A percentile compares a stretch with the other conserved stretches of the same genome.
Conservation (phyloP, 2,797 vertebrate genomes). For the Pseudochromis fuscus region DNA sequence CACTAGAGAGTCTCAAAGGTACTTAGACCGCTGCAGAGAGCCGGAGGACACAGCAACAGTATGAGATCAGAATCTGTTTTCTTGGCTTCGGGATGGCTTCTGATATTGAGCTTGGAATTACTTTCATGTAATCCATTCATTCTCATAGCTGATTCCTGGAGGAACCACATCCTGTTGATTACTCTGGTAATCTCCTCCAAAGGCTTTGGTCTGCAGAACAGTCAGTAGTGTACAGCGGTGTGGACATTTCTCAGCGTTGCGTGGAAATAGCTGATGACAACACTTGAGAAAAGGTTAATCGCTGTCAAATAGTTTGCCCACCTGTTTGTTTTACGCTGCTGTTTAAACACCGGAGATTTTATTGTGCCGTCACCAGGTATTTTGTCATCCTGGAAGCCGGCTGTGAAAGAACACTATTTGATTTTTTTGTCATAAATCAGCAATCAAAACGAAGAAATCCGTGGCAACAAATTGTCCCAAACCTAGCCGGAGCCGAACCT, state of each 20-base stretch:
- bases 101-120: slow-evolving; percentile 84
- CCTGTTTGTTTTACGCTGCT: not conserved
- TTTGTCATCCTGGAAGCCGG: not conserved
- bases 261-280: slow-evolving; percentile 24
- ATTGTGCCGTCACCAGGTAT: not conserved
- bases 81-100: slow-evolving; percentile 76
- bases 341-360: slow-evolving; percentile 3
- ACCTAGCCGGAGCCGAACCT: not conserved
- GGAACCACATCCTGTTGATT: slow-evolving; percentile 77
- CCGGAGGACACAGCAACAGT: slow-evolving; percentile 74
- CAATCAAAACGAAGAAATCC: not conserved
- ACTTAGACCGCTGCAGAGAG: slow-evolving; percentile 68
- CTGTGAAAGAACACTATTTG: slow-evolving; percentile 3
- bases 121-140: slow-evolving; percentile 84
- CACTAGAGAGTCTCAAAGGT: slow-evolving; percentile 74
- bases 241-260: slow-evolving; percentile 36
- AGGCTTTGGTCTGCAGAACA: slow-evolving; percentile 61
- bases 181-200: slow-evolving; percentile 76
- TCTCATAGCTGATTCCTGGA: slow-evolving; percentile 77
- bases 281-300: slow-evolving; percentile 4
- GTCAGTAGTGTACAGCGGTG: slow-evolving; percentile 36
- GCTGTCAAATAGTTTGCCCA: not conserved
- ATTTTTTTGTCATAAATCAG: slow-evolving; percentile 16
- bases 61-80: slow-evolving; percentile 82
- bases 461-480: slow-evolving; percentile 1